phyloP scores from a whole-genome alignment of 30 jellyfish, hydroid and myxozoan species.

The Aurelia sp. region DNA sequence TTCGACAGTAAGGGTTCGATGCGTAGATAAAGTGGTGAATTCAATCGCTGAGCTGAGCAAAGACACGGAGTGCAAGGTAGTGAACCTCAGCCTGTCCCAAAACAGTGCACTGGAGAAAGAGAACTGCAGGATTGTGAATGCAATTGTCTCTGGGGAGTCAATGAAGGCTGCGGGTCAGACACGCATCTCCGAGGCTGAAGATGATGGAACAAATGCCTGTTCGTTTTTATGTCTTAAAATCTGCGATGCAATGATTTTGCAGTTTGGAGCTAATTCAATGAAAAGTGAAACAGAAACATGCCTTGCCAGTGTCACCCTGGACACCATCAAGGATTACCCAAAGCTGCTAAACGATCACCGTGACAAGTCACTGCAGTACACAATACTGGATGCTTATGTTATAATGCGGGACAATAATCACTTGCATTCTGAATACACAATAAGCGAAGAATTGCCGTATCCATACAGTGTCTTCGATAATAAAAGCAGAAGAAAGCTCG shows the following conservation, averaged over 20 bases:
- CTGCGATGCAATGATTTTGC: conserved; percentile 2
- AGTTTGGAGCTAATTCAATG: neutral
- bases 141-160: neutral
- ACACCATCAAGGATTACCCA: conserved; percentile 10
- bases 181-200: neutral
- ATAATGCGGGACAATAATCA: conserved; percentile 9
- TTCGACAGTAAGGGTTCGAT: neutral
- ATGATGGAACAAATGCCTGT: conserved; percentile 41
- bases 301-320: neutral
- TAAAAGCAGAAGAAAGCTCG: too few relatives aligned
- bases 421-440: too few relatives aligned
- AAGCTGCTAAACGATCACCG: neutral
- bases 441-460: too few relatives aligned
- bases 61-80: neutral
- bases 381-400: conserved; percentile 1
- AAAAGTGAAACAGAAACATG: neutral
- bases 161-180: neutral
- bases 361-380: neutral
- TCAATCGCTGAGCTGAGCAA: too few relatives aligned
- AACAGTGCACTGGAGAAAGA: conserved; percentile 14
- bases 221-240: conserved; percentile 11
- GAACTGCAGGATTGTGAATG: neutral
- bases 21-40: neutral
- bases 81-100: conserved; percentile 9
- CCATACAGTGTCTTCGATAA: too few relatives aligned